These are phyloP conservation scores for Sapajus apella DNA, from an alignment of 2,113 vertebrate genomes.

Conservation along the genomic window DNA sequence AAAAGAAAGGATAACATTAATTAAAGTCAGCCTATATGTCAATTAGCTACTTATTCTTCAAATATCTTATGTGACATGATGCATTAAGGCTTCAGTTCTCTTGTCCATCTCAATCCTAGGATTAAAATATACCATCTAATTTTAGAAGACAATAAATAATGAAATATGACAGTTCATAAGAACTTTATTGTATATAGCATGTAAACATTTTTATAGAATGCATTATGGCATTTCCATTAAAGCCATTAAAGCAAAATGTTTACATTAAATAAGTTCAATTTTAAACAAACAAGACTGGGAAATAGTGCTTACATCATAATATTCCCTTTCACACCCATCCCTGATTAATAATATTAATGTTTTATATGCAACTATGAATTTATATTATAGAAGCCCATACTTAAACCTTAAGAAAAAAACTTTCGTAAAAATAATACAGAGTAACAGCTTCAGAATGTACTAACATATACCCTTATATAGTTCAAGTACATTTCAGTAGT, in stretches of 20 bases:
- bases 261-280: no score
- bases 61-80: background rate
- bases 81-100: background rate
- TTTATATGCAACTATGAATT: background rate
- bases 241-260: background rate
- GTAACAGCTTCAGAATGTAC: background rate
- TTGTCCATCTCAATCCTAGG: background rate
- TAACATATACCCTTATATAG: background rate
- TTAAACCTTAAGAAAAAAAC: background rate
- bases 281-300: background rate
- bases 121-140: background rate
- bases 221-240: background rate
- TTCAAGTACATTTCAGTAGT: background rate
- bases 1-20: no score
- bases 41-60: background rate
- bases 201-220: background rate
- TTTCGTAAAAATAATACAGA: background rate
- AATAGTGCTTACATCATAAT: background rate
- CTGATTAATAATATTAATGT: background rate
- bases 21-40: background rate
- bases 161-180: background rate
- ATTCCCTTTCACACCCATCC: background rate
- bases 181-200: background rate
- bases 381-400: background rate
- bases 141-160: background rate